phyloP scores from a whole-genome alignment of 2,888 invertebrate genomes.

The Cantharis flavilabris region DNA sequence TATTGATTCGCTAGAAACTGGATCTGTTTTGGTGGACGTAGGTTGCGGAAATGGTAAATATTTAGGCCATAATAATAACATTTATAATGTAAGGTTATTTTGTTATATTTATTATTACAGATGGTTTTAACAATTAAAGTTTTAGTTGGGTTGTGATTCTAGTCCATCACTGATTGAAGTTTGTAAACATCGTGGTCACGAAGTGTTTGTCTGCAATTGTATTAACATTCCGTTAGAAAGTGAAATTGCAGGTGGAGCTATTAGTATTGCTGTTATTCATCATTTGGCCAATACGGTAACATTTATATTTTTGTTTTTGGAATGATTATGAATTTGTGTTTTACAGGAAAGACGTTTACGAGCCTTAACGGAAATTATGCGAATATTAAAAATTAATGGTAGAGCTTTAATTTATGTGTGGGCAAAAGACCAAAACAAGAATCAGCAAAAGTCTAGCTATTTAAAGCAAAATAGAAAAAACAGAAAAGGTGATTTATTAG shows the following conservation, averaged over 20 bases:
- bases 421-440: constrained; percentile 85
- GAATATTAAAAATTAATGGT: constrained; percentile 75
- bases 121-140: constrained; percentile 29
- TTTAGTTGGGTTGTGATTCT: constrained; percentile 81
- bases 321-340: neutral
- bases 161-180: constrained; percentile 70
- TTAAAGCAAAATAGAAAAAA: constrained; percentile 66
- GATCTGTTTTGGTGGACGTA: constrained; percentile 82
- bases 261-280: constrained; percentile 97
- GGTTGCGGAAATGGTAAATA: constrained; percentile 99
- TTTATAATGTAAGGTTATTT: constrained; percentile 62
- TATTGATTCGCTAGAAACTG: constrained; percentile 66
- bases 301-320: constrained; percentile 13
- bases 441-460: constrained; percentile 70
- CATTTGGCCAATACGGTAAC: constrained; percentile 82
- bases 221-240: constrained; percentile 72
- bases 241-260: constrained; percentile 74
- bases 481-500: constrained; percentile 46
- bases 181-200: constrained; percentile 63
- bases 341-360: constrained; percentile 70
- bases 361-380: constrained; percentile 76
- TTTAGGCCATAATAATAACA: constrained; percentile 64
- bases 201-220: constrained; percentile 79
- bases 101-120: neutral
- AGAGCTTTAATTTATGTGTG: constrained; percentile 90